These are phyloP conservation scores for Leguminivora glycinivorella DNA, from an alignment of 1,140 invertebrate species.

Conservation along the genomic window DNA sequence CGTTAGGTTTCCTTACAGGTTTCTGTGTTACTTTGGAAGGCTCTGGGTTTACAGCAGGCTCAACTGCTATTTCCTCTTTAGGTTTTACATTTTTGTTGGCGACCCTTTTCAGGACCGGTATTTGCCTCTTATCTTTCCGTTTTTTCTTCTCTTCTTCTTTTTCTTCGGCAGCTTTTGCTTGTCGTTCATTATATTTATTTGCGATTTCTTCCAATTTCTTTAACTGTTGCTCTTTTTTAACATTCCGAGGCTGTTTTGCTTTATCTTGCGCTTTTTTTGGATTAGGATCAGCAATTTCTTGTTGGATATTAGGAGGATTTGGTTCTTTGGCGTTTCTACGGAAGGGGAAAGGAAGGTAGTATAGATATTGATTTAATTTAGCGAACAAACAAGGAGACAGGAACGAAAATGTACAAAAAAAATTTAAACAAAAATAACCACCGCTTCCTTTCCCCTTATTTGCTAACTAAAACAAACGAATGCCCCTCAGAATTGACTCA, in stretches of 20 bases:
- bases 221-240: slow-evolving; percentile 59
- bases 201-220: slow-evolving; percentile 66
- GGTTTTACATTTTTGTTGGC: slow-evolving; percentile 31
- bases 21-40: neutral
- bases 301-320: slow-evolving; percentile 44
- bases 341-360: slow-evolving; percentile 70
- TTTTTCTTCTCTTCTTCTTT: slow-evolving; percentile 32
- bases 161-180: slow-evolving; percentile 42
- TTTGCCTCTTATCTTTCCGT: slow-evolving; percentile 41
- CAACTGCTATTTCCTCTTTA: slow-evolving; percentile 32
- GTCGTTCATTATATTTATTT: slow-evolving; percentile 59
- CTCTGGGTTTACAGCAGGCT: neutral
- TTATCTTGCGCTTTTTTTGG: slow-evolving; percentile 48
- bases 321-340: slow-evolving; percentile 62
- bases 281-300: slow-evolving; percentile 50
- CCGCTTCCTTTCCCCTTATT: slow-evolving; percentile 77
- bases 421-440: slow-evolving; percentile 34
- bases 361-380: slow-evolving; percentile 38
- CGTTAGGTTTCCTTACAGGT: slow-evolving; percentile 1
- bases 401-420: slow-evolving; percentile 49
- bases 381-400: slow-evolving; percentile 74
- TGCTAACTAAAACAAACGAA: slow-evolving; percentile 41
- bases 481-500: slow-evolving; percentile 37
- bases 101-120: slow-evolving; percentile 42
- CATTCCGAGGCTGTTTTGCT: slow-evolving; percentile 47